Conservation (phyloP, 1,140 invertebrate species). For the Tetramorium simillimum region DNA sequence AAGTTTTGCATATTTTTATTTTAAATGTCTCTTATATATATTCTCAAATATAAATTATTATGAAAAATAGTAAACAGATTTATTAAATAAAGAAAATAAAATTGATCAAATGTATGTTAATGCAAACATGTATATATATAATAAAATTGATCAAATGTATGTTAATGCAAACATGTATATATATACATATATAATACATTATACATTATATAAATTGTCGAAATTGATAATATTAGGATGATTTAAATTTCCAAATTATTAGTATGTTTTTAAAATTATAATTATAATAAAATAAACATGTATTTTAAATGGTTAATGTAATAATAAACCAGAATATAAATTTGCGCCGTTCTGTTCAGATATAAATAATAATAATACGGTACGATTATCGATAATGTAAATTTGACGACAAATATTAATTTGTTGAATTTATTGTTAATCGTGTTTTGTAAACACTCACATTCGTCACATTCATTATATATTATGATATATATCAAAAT, state of each 20-base stretch:
- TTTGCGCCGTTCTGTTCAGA: neutral
- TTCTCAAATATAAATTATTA: neutral
- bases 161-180: neutral
- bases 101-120: neutral
- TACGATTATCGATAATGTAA: neutral
- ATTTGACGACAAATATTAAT: conserved; percentile 21
- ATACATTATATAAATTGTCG: neutral
- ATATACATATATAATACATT: neutral
- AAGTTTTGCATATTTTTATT: neutral
- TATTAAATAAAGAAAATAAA: neutral
- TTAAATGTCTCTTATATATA: too few relatives aligned
- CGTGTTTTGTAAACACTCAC: neutral
- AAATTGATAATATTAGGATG: neutral
- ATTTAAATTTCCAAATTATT: conserved; percentile 13
- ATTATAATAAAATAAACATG: conserved; percentile 7
- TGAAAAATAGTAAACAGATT: neutral
- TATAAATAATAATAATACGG: neutral
- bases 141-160: neutral
- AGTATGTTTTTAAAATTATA: neutral
- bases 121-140: neutral
- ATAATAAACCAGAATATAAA: neutral
- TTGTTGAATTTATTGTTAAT: conserved; percentile 17
- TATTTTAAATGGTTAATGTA: neutral
- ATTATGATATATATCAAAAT: neutral
- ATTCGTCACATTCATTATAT: neutral